Conservation (phyloP, 2,797 vertebrate genomes). For the Lepus townsendii region DNA sequence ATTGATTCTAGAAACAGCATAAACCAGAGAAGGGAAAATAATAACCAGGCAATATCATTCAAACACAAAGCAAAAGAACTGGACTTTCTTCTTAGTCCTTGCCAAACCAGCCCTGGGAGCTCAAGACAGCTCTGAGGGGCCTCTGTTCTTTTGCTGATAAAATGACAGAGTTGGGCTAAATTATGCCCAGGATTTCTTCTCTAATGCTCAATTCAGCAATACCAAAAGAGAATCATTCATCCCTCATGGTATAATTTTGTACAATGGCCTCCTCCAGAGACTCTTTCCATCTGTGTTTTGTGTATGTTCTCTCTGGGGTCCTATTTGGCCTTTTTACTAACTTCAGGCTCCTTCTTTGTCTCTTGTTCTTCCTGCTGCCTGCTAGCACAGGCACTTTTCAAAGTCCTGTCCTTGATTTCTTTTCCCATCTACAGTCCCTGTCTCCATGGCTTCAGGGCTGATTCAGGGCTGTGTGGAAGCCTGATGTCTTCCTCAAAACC, state of each 20-base stretch:
- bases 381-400: not conserved
- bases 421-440: not conserved
- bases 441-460: not conserved
- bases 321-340: not conserved
- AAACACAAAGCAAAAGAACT: conserved; percentile 12
- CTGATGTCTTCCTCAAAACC: not conserved
- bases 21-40: conserved; percentile 65
- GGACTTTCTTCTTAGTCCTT: conserved; percentile 28
- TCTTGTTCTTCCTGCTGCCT: not conserved
- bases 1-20: conserved; percentile 68
- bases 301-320: not conserved
- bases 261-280: not conserved
- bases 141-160: conserved; percentile 23
- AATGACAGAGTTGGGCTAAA: conserved; percentile 23
- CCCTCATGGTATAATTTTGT: not conserved
- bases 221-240: not conserved
- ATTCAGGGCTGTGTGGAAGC: not conserved
- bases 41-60: not conserved
- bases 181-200: not conserved
- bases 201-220: not conserved
- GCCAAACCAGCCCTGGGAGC: not conserved
- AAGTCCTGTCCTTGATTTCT: not conserved
- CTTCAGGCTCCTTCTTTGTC: not conserved
- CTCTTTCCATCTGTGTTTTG: conserved; percentile 22
- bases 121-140: not conserved